These are phyloP conservation scores for Vollenhovia emeryi DNA, from an alignment of 1,140 invertebrate genomes.

Conservation along the genomic window DNA sequence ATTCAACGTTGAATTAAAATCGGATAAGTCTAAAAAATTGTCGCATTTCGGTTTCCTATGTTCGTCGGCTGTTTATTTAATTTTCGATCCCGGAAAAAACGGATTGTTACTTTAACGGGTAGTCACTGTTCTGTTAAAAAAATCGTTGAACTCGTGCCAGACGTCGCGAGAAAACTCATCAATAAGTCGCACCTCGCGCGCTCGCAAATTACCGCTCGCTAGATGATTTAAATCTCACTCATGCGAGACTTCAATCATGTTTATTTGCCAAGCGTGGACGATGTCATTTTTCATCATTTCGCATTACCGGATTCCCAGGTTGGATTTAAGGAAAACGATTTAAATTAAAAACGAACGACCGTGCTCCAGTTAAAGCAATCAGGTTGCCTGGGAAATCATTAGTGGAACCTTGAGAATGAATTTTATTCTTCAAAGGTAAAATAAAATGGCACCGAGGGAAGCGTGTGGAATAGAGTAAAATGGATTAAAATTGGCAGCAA, in stretches of 20 bases:
- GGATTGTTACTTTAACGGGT: slow-evolving; percentile 30
- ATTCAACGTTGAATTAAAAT: not conserved
- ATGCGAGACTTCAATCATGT: not conserved
- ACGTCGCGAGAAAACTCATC: slow-evolving; percentile 27
- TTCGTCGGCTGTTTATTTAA: slow-evolving; percentile 1
- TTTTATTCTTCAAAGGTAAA: too few relatives aligned
- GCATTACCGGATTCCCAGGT: not conserved
- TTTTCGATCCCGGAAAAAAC: not conserved
- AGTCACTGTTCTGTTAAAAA: not conserved
- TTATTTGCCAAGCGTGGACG: slow-evolving; percentile 23
- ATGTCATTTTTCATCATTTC: slow-evolving; percentile 10
- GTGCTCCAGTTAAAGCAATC: not conserved
- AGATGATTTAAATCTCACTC: slow-evolving; percentile 41
- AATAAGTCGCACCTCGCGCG: slow-evolving; percentile 38
- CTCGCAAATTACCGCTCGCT: slow-evolving; percentile 32
- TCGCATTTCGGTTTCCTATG: not conserved
- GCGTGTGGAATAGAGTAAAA: not conserved
- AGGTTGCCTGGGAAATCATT: not conserved
- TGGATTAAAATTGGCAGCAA: not conserved
- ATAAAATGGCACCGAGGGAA: not conserved
- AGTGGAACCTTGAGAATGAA: not conserved
- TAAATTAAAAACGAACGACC: not conserved
- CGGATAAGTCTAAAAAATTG: not conserved
- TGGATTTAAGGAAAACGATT: not conserved
- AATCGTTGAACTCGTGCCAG: slow-evolving; percentile 20